Percentiles rank a stretch among this genome's conserved stretches.
These are phyloP conservation scores for Laticauda laticaudata DNA, from an alignment of 2,113 vertebrate species.

Conservation along the genomic window DNA sequence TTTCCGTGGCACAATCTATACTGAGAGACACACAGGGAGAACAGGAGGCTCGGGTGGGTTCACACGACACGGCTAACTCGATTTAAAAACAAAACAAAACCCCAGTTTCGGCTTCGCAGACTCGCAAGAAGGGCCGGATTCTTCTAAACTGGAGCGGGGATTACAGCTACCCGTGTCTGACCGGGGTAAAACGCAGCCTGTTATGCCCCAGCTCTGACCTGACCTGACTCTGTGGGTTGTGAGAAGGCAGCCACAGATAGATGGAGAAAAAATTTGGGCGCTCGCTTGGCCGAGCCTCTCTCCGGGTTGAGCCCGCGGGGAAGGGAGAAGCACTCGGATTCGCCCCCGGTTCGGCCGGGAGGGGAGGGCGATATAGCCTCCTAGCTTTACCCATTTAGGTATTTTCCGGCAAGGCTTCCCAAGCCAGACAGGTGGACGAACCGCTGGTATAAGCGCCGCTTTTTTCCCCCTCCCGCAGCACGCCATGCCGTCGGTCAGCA, in stretches of 20 bases:
- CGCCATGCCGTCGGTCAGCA: slow-evolving; percentile 90
- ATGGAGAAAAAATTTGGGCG: neutral
- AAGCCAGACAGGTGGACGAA: neutral
- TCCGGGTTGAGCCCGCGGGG: no score
- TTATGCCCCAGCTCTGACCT: neutral
- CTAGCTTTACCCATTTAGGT: neutral
- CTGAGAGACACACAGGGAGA: neutral
- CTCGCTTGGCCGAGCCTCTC: neutral
- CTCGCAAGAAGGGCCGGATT: neutral
- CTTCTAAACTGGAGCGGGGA: neutral
- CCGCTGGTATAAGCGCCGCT: no score
- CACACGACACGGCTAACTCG: neutral
- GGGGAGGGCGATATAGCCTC: neutral
- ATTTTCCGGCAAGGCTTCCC: neutral
- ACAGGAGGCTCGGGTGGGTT: neutral
- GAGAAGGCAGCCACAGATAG: neutral
- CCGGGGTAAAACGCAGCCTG: neutral
- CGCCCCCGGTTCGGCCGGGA: neutral
- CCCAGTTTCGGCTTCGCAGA: neutral
- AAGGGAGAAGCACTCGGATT: neutral
- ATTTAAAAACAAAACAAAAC: no score
- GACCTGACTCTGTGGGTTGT: neutral
- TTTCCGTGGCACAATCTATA: neutral
- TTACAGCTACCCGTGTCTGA: neutral
- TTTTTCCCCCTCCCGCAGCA: slow-evolving; percentile 51